Conservation (phyloP, 2,888 invertebrate genomes). For the Synanthedon formicaeformis region DNA sequence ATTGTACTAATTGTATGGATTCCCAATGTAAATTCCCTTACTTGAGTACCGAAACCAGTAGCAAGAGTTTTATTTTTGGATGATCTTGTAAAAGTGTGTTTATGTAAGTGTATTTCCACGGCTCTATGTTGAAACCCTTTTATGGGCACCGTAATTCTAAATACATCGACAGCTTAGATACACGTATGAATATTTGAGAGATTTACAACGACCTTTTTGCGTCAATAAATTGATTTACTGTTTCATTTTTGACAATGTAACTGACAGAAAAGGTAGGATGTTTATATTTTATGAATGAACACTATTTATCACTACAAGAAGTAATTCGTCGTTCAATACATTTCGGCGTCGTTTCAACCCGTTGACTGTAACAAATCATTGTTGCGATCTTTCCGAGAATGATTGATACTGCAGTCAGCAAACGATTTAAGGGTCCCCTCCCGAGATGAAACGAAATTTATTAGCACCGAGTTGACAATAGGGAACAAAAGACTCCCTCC, state of each 20-base stretch:
- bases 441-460: conserved; percentile 44
- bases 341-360: conserved; percentile 20
- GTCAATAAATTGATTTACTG: background rate
- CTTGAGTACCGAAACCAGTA: no score
- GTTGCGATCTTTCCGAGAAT: conserved; percentile 35
- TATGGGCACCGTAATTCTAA: no score
- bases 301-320: conserved; percentile 5
- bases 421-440: conserved; percentile 33
- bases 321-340: conserved; percentile 30
- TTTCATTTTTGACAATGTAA: background rate
- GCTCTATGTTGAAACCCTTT: no score
- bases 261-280: background rate
- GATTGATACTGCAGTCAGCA: conserved; percentile 42
- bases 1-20: no score
- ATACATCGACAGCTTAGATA: no score
- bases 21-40: no score
- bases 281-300: background rate
- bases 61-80: no score
- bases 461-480: conserved; percentile 42
- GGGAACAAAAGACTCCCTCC: conserved; percentile 31
- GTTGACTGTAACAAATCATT: conserved; percentile 49
- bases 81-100: no score
- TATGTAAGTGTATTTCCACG: no score
- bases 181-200: no score
- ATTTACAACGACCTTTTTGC: background rate